Base-by-base conservation (phyloP, 1,140 invertebrate genomes). In the Orius laevigatus region DNA sequence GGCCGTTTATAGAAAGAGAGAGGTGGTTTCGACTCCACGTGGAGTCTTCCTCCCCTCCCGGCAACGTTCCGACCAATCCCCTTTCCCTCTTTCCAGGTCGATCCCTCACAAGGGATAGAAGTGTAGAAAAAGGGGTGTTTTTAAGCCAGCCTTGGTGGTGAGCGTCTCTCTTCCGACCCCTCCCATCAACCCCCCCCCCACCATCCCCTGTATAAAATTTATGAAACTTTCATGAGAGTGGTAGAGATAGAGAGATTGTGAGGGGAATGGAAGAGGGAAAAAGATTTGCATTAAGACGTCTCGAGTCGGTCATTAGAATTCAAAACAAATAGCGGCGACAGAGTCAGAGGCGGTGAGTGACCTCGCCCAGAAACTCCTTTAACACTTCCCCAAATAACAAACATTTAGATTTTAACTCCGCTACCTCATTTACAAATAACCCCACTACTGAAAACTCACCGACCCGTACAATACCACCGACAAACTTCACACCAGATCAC, bases 11-110 rank as follows among this genome's bases (percentile, higher is more conserved):
- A 41, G 15, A 38, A 44, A 40, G 46, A 35, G 46, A 47, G 36
- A 47, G 41, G 16, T 36, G 18, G 43, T 2, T 34, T 5, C 38
- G 50, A 44, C 50, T 51, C 50, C 50, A 51, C 50, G 50, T 51
- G 50, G 50, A 51, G 50, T 44, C 43, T 44, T 34, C 50, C 41
- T 44, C 36, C 39, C 50, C 14, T 12, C 19, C 40, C 14, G 4
- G 14, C 14, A 19, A 4, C 50, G 35, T 49, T 42, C 34, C 48
- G 48, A 49, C 48, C 46, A 39, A 41, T 34, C 40, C 14, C 38
- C n/a, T n/a, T 32, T 15, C 8, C 5, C 25, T 8, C 38, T 16
- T 14, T 2, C 35, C 9, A 19, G 40, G 40, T 42, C 40, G 40
- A 42, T 42, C 18, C 16, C 40, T 19, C 40, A 11, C 40, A 14